Conservation (phyloP, 2,113 vertebrate genomes). For the Todiramphus chloris region DNA sequence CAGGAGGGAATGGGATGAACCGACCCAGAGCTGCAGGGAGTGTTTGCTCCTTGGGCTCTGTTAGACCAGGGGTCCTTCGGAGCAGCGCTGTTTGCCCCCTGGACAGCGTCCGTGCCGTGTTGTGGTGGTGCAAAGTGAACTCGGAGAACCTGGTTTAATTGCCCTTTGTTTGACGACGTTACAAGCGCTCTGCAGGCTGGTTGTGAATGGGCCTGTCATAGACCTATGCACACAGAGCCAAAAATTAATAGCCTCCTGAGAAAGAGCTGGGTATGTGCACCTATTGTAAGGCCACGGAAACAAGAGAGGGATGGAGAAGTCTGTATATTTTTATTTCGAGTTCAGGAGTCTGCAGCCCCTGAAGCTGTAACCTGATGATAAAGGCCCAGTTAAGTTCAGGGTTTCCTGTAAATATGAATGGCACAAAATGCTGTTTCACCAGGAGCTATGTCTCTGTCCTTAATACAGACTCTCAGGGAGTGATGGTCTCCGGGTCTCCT, state of each 20-base stretch:
- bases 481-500: neutral
- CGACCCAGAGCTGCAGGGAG: neutral
- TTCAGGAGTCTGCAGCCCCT: neutral
- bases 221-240: neutral
- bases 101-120: rapidly evolving
- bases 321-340: neutral
- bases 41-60: rapidly evolving
- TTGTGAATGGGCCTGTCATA: neutral
- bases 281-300: neutral
- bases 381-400: neutral
- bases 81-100: neutral
- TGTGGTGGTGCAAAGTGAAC: neutral
- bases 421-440: neutral
- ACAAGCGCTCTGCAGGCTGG: neutral
- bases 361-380: neutral
- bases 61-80: neutral
- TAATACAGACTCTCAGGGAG: neutral
- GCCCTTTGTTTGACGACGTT: neutral
- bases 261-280: constrained; percentile 5
- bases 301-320: neutral
- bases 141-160: neutral
- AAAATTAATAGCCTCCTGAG: neutral
- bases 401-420: neutral
- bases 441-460: neutral
- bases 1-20: neutral